Evolutionary conservation across 2,888 invertebrate species (phyloP), one percentile per base, ranked within the genome.

Genomic region (Apotomis turbidana): DNA sequence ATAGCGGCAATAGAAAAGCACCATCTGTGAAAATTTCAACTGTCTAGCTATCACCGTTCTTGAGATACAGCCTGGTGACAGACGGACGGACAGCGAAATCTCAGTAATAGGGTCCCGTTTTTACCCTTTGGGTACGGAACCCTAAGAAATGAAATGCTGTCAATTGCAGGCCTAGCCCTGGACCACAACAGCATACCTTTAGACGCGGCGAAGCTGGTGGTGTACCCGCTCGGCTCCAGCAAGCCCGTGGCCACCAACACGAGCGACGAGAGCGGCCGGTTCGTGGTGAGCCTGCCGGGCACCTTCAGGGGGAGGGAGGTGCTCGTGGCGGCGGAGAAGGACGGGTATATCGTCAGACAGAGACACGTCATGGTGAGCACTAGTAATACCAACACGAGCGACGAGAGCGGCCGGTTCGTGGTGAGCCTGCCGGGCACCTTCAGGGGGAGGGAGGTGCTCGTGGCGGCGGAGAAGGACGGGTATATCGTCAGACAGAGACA

Each of bases 161-260:
- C n/a, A 12, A 10, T 66, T 78, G 4, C 82, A 94, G 96, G 96
- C 67, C 91, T 95, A 74, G 93, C 95, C 0, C 83, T 95, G 44
- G 95, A 96, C 84, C 85, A 85, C 71, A 87, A 89, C 74, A 95
- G 95, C 83, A 93, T 94, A 78, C 95, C 96, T 0, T 85, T 96
- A 0, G 74, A 86, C 1, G 86, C 90, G 64, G 95, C 95, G 0
- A 83, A 89, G 60, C 81, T 96, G 0, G 86, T 88, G 0, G 84
- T 93, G 0, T 90, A 90, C 76, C 85, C 91, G 0, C 80, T 87
- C 60, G 87, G 90, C 72, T 78, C 90, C 12, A 88, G 88, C 75
- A 76, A 85, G 27, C 76, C 87, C 57, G 76, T 89, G 0, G 78
- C 82, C 0, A 76, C 71, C 62, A 90, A 90, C 78, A 68, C 73